Base-by-base conservation (phyloP, 2,113 vertebrate species). In the Malaclemys terrapin region DNA sequence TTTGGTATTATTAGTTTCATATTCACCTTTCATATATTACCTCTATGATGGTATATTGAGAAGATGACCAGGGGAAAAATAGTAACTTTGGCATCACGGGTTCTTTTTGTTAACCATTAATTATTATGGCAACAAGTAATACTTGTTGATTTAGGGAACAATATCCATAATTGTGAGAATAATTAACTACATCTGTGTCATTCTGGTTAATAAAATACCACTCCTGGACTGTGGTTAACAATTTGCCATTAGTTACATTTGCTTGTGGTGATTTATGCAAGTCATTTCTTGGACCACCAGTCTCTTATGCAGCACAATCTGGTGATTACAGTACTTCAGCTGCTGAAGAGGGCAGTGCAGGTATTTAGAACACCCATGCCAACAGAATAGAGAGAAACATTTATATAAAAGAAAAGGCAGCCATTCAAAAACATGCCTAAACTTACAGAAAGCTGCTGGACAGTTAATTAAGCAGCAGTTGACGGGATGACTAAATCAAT, bases 341-440 rank as follows among this genome's bases (percentile, higher is more conserved):
- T 2, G 59, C 1, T 13, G 38, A 27, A 29, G 12, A 54, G 24
- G 14, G 14, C 16, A 56, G 59, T 75, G 25, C 59, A 89, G n/a
- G 8, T 4, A 3, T 1, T 2, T 4, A 1, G 16, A 52, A 7
- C 47, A 2, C 4, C 5, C 54, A 1, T 8, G 38, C 2, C 38
- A 62, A 57, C 69, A 42, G 19, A 79, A n/a, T 65, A 10, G 0
- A 29, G 2, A 79, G 50, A 5, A 45, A 4, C 0, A 0, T 10
- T 35, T 29, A 65, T 35, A 65, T 35, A 65, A 35, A 65, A 65
- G 29, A 62, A 65, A 65, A 65, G 16, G 31, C 13, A 65, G 31
- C 31, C 31, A 35, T 65, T 65, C 31, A 35, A 65, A 65, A 35
- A 65, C 62, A 69, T 69, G 65, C 35, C 27, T 78, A 31, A 54